Base-by-base conservation (phyloP, 2,888 invertebrate genomes). In the Agriotes lineatus region DNA sequence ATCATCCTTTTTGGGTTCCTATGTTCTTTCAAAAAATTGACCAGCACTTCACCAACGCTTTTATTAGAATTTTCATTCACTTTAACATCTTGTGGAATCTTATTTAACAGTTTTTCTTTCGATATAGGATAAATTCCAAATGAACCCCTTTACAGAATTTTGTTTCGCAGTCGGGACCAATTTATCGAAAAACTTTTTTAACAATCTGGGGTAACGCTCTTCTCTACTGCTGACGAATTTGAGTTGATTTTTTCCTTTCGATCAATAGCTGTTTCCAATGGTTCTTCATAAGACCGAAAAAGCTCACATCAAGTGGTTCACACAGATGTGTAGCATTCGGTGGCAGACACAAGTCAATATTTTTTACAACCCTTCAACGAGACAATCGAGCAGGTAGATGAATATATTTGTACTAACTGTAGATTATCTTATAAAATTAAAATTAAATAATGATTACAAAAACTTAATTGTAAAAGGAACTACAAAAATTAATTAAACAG, bases 281-380 rank as follows among this genome's bases (percentile, higher is more conserved):
- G n/a, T 71, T 66, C 75, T 79, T 64, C 71, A 60, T 19, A 70
- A 72, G 58, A 52, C 39, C 63, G 74, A 78, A 66, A 71, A 75
- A 16, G 35, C 72, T 69, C n/a, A 79, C 74, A 66, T 80, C 76
- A 33, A 79, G 69, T 25, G 25, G 25, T 25, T 25, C 4, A 25
- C 25, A 25, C 25, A 25, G 7, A 25, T 25, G 25, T 25, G 76
- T 75, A 9, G 71, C 60, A 65, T 77, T 77, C 39, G 75, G 70
- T 63, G 76, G 77, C 14, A 80, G 60, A 54, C 72, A 78, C 16
- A 80, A 80, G 14, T 22, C 54, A 60, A 81, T 80, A 70, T 78
- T 72, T 63, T 77, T 64, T n/a, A n/a, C n/a, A n/a, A n/a, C n/a
- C n/a, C n/a, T n/a, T n/a, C n/a, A n/a, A n/a, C n/a, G n/a, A n/a